A percentile compares a stretch with the other conserved stretches of the same genome.
phyloP scores from a whole-genome alignment of 2,888 invertebrate species.

The Brachyptera putata region DNA sequence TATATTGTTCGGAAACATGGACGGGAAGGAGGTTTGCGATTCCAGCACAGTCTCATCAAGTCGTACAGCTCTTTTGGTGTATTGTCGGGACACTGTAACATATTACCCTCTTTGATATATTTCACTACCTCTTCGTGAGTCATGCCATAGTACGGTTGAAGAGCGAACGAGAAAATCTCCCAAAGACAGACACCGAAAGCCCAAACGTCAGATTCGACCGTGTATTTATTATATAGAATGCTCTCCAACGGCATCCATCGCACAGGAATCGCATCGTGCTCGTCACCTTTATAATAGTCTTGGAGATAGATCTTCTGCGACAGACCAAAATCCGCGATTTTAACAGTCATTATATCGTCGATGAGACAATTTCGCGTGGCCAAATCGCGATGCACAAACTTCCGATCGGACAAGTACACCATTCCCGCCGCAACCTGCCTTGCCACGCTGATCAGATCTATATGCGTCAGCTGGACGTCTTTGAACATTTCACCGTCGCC shows the following conservation, averaged over 20 bases:
- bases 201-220: slow-evolving; percentile 95
- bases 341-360: slow-evolving; percentile 89
- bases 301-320: slow-evolving; percentile 93
- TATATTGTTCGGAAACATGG: slow-evolving; percentile 82
- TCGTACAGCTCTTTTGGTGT: slow-evolving; percentile 83
- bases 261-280: slow-evolving; percentile 93
- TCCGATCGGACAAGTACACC: slow-evolving; percentile 89
- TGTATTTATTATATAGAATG: slow-evolving; percentile 94
- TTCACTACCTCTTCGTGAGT: slow-evolving; percentile 95
- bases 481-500: slow-evolving; percentile 55
- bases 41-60: slow-evolving; percentile 93
- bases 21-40: slow-evolving; percentile 75
- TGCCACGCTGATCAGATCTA: slow-evolving; percentile 80
- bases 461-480: slow-evolving; percentile 66
- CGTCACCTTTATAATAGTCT: slow-evolving; percentile 94
- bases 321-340: slow-evolving; percentile 95
- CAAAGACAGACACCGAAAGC: slow-evolving; percentile 94
- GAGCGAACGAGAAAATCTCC: slow-evolving; percentile 95
- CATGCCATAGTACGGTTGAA: slow-evolving; percentile 96
- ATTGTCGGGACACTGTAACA: slow-evolving; percentile 85
- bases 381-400: slow-evolving; percentile 93
- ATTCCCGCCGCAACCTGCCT: slow-evolving; percentile 90
- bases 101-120: slow-evolving; percentile 89
- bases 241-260: slow-evolving; percentile 98
- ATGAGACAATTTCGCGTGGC: slow-evolving; percentile 95